A percentile compares a stretch with the other conserved stretches of the same genome.
phyloP scores from a whole-genome alignment of 2,113 vertebrate genomes.

The Nothobranchius kuhntae region DNA sequence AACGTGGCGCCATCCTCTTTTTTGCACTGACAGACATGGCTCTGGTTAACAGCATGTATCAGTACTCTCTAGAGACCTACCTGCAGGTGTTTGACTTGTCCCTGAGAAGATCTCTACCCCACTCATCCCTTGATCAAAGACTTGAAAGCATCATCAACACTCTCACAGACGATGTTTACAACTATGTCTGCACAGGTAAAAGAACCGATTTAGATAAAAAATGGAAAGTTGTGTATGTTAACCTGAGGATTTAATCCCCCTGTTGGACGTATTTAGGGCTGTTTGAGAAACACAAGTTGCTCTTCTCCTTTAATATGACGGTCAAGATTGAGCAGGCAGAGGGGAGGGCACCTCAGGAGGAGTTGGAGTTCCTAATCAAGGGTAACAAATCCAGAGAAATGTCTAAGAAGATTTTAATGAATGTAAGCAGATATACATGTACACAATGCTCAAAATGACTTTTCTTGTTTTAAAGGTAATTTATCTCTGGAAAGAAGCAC shows the following conservation, averaged over 20 bases:
- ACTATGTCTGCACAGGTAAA: conserved; percentile 93
- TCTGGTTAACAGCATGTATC: conserved; percentile 94
- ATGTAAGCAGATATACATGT: neutral
- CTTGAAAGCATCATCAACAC: conserved; percentile 89
- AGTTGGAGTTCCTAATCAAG: conserved; percentile 96
- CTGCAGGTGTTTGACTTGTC: conserved; percentile 90
- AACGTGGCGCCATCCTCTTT: conserved; percentile 90
- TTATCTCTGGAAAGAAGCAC: conserved; percentile 90
- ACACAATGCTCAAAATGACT: too few relatives aligned
- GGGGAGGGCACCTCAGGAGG: conserved; percentile 86
- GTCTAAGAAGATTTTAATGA: neutral
- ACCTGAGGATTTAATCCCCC: neutral
- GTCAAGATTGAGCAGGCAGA: conserved; percentile 93
- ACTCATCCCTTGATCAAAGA: conserved; percentile 80
- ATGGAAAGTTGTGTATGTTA: neutral
- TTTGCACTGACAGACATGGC: conserved; percentile 96
- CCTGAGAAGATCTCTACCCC: conserved; percentile 86
- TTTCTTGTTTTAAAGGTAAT: conserved; percentile 80
- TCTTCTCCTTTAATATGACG: conserved; percentile 94
- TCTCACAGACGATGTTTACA: conserved; percentile 89
- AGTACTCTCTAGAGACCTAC: conserved; percentile 92
- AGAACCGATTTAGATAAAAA: neutral
- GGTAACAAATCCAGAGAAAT: conserved; percentile 73
- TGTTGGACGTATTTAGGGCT: conserved; percentile 78
- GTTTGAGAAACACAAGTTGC: conserved; percentile 94